phyloP scores from a whole-genome alignment of 2,888 invertebrate species.

The Acleris literana region DNA sequence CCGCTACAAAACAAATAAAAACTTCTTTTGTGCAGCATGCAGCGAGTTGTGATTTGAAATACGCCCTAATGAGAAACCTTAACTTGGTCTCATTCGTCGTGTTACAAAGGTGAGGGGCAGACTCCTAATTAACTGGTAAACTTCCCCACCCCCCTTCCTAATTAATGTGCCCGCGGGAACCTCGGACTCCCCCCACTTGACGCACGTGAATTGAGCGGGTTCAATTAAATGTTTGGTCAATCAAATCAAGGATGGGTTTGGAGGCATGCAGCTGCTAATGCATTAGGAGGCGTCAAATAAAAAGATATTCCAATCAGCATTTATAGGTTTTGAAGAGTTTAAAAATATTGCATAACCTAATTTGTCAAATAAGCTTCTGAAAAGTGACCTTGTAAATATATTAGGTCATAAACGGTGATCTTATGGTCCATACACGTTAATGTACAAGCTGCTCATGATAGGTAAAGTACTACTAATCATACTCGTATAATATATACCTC shows the following conservation, averaged over 20 bases:
- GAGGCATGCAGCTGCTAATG: constrained; percentile 11
- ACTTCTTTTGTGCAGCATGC: constrained; percentile 35
- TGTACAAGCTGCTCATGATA: no score
- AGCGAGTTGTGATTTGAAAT: constrained; percentile 38
- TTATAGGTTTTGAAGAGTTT: no score
- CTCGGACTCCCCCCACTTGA: constrained; percentile 56
- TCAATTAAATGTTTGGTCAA: constrained; percentile 43
- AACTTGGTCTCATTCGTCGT: constrained; percentile 69
- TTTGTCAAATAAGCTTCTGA: no score
- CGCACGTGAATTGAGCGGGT: constrained; percentile 45
- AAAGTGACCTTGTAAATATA: no score
- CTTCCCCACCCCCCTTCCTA: constrained; percentile 69
- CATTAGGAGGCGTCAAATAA: not conserved
- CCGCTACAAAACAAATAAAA: constrained; percentile 31
- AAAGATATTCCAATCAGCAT: not conserved
- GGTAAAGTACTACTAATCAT: not conserved
- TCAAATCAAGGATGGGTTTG: constrained; percentile 37
- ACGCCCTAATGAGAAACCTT: constrained; percentile 69
- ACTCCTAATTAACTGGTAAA: constrained; percentile 83
- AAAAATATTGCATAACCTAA: no score
- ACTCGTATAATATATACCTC: not conserved
- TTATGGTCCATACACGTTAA: no score
- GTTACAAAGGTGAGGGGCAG: constrained; percentile 72
- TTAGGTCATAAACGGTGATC: no score
- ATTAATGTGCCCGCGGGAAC: constrained; percentile 78